Percentiles rank a stretch among this genome's conserved stretches.
phyloP scores from a whole-genome alignment of 2,888 invertebrate species.

The Perizoma affinitatum region DNA sequence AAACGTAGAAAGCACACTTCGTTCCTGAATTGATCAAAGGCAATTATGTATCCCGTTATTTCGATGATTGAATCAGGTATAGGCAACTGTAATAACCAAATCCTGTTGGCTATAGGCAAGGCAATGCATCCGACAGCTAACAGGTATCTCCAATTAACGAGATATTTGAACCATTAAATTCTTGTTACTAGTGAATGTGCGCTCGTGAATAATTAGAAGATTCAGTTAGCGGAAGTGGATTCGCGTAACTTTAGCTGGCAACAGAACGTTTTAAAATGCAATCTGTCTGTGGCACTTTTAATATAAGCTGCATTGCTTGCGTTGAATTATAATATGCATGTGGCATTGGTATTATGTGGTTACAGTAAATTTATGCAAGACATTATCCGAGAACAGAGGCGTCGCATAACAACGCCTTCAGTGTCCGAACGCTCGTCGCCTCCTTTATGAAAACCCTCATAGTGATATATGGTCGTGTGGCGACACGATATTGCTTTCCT shows the following conservation, averaged over 20 bases:
- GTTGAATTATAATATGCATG: conserved; percentile 76
- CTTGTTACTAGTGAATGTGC: conserved; percentile 46
- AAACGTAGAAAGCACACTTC: conserved; percentile 3
- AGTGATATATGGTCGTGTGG: conserved; percentile 74
- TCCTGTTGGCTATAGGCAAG: conserved; percentile 43
- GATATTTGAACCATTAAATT: conserved; percentile 60
- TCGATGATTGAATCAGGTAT: conserved; percentile 53
- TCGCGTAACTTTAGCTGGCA: conserved; percentile 31
- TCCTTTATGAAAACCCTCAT: conserved; percentile 76
- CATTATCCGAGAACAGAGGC: conserved; percentile 78
- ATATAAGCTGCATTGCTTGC: conserved; percentile 65
- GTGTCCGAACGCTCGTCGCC: conserved; percentile 71
- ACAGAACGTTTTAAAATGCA: conserved; percentile 37
- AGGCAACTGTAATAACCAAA: conserved; percentile 59
- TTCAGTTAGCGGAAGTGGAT: conserved; percentile 41
- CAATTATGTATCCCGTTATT: conserved; percentile 52
- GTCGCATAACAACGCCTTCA: conserved; percentile 80
- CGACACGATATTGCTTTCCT: conserved; percentile 74
- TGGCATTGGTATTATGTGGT: conserved; percentile 75
- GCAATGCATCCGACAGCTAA: conserved; percentile 59
- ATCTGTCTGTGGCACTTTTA: conserved; percentile 51
- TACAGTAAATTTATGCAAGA: conserved; percentile 81
- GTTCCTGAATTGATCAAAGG: conserved; percentile 53
- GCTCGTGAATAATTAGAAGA: conserved; percentile 46
- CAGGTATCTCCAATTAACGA: conserved; percentile 69